Evolutionary conservation across 2,113 vertebrate species (phyloP).

Genomic region (Rhabdornis inornatus): DNA sequence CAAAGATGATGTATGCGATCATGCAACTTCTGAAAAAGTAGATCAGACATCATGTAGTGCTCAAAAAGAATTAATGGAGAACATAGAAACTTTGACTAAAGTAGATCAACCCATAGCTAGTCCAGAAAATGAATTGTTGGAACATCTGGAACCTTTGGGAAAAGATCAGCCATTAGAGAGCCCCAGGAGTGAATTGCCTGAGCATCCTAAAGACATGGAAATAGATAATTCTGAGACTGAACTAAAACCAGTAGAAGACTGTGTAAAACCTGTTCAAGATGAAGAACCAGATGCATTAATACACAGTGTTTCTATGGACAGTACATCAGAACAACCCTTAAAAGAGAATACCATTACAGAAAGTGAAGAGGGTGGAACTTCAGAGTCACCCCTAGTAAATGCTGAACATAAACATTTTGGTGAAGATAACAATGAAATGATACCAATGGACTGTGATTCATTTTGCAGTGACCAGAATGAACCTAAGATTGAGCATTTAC

Average conservation of each 20-base stretch:
- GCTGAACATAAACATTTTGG: slow-evolving; percentile 58
- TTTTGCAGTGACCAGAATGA: slow-evolving; percentile 81
- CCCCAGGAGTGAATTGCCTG: neutral
- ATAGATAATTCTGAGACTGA: neutral
- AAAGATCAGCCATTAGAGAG: slow-evolving; percentile 16
- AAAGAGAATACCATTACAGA: slow-evolving; percentile 12
- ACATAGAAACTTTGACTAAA: neutral
- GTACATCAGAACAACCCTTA: neutral
- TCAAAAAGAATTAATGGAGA: neutral
- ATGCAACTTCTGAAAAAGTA: neutral
- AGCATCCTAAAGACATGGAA: slow-evolving; percentile 13
- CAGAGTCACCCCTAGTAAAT: neutral
- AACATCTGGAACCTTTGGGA: slow-evolving; percentile 5
- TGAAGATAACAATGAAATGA: slow-evolving; percentile 82
- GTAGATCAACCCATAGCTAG: neutral
- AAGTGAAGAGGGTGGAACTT: neutral
- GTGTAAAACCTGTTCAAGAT: neutral
- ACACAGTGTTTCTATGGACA: neutral
- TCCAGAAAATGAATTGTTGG: neutral
- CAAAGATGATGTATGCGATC: neutral
- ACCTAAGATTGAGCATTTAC: slow-evolving; percentile 55
- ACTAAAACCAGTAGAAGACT: neutral
- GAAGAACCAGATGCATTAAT: slow-evolving; percentile 33
- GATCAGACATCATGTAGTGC: neutral
- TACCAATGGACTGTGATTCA: slow-evolving; percentile 92